These are phyloP conservation scores for Clepsis dumicolana DNA, from an alignment of 2,888 invertebrate species.

Conservation along the genomic window DNA sequence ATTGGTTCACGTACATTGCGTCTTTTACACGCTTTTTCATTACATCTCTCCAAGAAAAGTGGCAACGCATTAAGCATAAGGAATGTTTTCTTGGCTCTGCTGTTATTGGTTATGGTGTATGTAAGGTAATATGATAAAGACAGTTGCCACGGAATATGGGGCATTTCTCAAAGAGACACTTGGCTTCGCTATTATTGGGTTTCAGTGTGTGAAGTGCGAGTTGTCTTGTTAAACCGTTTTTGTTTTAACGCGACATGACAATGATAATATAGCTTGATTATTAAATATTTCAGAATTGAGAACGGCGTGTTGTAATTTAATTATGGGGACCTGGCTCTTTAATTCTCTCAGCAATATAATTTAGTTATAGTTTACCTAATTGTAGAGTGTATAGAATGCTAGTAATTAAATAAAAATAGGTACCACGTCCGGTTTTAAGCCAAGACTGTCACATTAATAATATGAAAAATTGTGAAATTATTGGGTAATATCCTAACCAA, in stretches of 20 bases:
- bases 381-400: no score
- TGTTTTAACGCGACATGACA: not conserved
- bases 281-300: not conserved
- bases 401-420: no score
- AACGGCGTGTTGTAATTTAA: not conserved
- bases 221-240: not conserved
- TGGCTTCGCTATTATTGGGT: constrained; percentile 43
- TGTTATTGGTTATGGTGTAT: constrained; percentile 18
- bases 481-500: no score
- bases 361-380: no score
- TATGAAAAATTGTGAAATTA: no score
- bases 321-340: no score
- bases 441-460: no score
- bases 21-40: constrained; percentile 1
- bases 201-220: constrained; percentile 9
- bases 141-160: constrained; percentile 55
- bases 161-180: constrained; percentile 54
- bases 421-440: no score
- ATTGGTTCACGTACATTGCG: constrained; percentile 19
- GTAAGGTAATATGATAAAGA: constrained; percentile 43
- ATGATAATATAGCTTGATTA: not conserved
- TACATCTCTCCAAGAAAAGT: constrained; percentile 28
- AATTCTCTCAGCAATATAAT: no score
- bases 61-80: constrained; percentile 44
- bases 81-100: not conserved